Evolutionary conservation across 2,888 invertebrate genomes (phyloP), one percentile per base, ranked within the genome.

Genomic region (Thereva unica): DNA sequence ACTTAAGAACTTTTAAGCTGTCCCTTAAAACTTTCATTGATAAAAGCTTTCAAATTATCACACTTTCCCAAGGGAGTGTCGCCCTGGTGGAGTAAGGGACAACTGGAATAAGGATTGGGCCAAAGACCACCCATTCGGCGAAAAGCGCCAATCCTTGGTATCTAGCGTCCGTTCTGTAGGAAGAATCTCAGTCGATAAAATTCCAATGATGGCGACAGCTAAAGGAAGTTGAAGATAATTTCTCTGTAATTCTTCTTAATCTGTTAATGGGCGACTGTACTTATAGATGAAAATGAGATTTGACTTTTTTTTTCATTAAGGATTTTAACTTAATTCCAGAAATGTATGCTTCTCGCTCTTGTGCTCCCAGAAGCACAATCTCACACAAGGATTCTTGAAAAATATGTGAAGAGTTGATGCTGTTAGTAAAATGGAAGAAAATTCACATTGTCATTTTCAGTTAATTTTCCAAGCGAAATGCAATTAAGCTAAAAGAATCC

Each of bases 211-310:
- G 23, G 23, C 23, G 23, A 61, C 49, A 41, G 38, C 49, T 50
- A 37, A 61, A 38, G 61, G 34, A 61, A 61, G 61, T 61, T 61
- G 61, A 61, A 41, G 50, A 61, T 61, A 61, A 61, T 61, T 61
- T 61, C 61, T 2, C 49, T 50, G 61, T 61, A 61, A 61, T 61
- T 61, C 61, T 61, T 61, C 61, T 61, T 61, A 61, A 61, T 61
- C 61, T 61, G 61, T 61, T 61, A 61, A 61, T 61, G 61, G 61
- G 61, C 23, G 50, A 23, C 61, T 47, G 23, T 40, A 50, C 61
- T 50, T 61, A 40, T 6, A 42, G 61, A 49, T 49, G 61, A 61
- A 50, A 61, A 61, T 61, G 61, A 61, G 61, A 61, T 61, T 61
- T 61, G 61, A 61, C 61, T 23, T 23, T 23, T 61, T 61, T 61